A percentile compares a stretch with the other conserved stretches of the same genome.
phyloP scores from a whole-genome alignment of 2,113 vertebrate genomes.

The Notarius quadriscutis region DNA sequence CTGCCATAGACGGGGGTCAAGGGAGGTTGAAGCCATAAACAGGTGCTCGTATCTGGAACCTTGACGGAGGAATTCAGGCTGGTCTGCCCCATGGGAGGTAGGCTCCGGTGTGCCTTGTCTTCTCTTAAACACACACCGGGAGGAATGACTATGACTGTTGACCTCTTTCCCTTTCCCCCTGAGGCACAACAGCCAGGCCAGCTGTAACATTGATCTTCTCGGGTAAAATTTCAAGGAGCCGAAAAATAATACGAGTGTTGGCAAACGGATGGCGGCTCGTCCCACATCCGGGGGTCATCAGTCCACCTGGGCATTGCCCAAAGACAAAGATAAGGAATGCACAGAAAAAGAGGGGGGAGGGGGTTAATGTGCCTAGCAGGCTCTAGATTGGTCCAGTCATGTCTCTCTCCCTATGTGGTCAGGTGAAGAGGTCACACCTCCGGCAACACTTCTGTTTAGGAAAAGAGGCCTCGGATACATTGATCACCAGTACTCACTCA shows the following conservation, averaged over 20 bases:
- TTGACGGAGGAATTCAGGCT: slow-evolving; percentile 40
- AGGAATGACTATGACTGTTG: slow-evolving; percentile 61
- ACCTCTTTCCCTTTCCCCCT: slow-evolving; percentile 55
- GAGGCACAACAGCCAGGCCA: slow-evolving; percentile 60
- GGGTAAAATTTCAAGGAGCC: slow-evolving; percentile 70
- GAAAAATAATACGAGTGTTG: slow-evolving; percentile 75
- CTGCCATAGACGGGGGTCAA: slow-evolving; percentile 7
- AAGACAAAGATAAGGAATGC: slow-evolving; percentile 57
- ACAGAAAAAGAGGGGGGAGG: background rate
- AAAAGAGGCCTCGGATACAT: slow-evolving; percentile 12
- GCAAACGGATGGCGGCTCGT: slow-evolving; percentile 66
- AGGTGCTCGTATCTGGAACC: slow-evolving; percentile 29
- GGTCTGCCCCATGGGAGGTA: slow-evolving; percentile 49
- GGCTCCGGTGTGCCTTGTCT: slow-evolving; percentile 59
- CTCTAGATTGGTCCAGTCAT: slow-evolving; percentile 23
- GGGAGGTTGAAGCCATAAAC: background rate
- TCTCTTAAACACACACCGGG: slow-evolving; percentile 65
- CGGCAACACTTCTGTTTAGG: slow-evolving; percentile 33
- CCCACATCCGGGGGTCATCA: slow-evolving; percentile 59
- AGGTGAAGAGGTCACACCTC: slow-evolving; percentile 61
- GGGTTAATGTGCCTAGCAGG: slow-evolving; percentile 42
- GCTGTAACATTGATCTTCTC: slow-evolving; percentile 73
- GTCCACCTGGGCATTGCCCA: slow-evolving; percentile 56
- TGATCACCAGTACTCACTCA: slow-evolving; percentile 33
- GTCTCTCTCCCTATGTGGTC: slow-evolving; percentile 48